Percentiles rank a stretch among this genome's conserved stretches.
These are phyloP conservation scores for Pyrgus malvae DNA, from an alignment of 2,888 invertebrate genomes.

Conservation along the genomic window DNA sequence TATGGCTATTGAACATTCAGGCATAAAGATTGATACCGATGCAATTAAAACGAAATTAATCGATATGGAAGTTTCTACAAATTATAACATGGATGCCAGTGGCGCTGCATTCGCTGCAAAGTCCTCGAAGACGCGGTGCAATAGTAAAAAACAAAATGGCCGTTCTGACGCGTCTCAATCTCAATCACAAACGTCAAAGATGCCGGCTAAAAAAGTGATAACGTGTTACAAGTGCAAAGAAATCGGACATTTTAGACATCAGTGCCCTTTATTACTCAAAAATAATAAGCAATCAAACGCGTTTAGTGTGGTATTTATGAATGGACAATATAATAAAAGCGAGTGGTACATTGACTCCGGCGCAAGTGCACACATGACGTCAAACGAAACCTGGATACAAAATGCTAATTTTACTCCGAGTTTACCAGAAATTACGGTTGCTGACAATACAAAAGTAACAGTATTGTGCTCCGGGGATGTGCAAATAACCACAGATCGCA, in stretches of 20 bases:
- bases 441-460: constrained; percentile 25
- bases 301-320: constrained; percentile 36
- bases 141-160: background rate
- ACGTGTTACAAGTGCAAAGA: background rate
- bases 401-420: constrained; percentile 16
- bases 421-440: constrained; percentile 26
- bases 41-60: constrained; percentile 26
- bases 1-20: constrained; percentile 33
- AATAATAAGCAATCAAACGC: constrained; percentile 10
- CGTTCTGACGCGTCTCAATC: too few species aligned
- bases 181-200: background rate
- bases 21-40: background rate
- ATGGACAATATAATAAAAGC: constrained; percentile 28
- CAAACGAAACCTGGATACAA: constrained; percentile 28
- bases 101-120: background rate
- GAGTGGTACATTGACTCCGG: constrained; percentile 28
- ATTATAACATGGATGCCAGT: background rate
- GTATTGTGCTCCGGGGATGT: constrained; percentile 28
- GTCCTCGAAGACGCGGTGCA: background rate
- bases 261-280: constrained; percentile 22
- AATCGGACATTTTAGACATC: constrained; percentile 12
- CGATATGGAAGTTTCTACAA: constrained; percentile 23
- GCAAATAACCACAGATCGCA: constrained; percentile 14
- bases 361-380: constrained; percentile 32
- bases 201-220: background rate